These are phyloP conservation scores for Uropsilus gracilis DNA, from an alignment of 2,113 vertebrate species.

Conservation along the genomic window DNA sequence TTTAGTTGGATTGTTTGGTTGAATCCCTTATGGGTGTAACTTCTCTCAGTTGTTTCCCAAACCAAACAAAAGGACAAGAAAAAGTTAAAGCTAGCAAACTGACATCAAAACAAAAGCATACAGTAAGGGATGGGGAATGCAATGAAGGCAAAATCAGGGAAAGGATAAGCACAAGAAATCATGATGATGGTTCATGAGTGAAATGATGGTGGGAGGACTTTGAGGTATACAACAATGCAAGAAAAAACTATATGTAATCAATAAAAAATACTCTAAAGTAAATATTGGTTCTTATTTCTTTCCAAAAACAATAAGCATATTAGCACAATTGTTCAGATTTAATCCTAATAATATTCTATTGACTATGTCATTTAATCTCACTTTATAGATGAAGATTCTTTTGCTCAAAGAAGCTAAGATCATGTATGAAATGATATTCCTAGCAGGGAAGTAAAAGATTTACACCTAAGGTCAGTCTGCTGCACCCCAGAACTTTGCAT, in stretches of 20 bases:
- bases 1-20: not conserved
- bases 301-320: not conserved
- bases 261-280: conserved; percentile 20
- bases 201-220: no score
- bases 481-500: not conserved
- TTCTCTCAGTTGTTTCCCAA: not conserved
- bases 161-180: no score
- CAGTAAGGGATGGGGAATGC: no score
- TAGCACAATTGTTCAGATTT: not conserved
- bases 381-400: not conserved
- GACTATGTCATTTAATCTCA: not conserved
- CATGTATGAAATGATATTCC: not conserved
- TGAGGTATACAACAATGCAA: no score
- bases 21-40: not conserved
- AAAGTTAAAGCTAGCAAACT: no score
- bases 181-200: no score
- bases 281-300: not conserved
- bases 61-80: no score
- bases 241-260: no score
- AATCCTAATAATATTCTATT: not conserved
- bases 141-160: no score
- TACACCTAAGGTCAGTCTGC: not conserved
- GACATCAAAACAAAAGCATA: no score
- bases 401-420: not conserved
- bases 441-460: not conserved